phyloP scores from a whole-genome alignment of 1,140 invertebrate species.

The Vanessa atalanta region DNA sequence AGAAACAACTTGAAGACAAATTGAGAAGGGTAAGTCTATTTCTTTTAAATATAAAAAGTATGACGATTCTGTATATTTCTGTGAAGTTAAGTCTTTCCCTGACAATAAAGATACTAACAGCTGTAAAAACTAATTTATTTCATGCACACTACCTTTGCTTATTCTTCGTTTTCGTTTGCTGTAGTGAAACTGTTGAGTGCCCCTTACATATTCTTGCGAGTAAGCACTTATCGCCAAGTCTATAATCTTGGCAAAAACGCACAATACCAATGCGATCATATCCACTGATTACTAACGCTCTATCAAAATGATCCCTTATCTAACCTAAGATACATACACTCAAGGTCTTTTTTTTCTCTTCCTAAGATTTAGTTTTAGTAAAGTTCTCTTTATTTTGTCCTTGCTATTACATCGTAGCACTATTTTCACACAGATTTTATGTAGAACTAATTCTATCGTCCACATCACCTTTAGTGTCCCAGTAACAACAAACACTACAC shows the following conservation, averaged over 20 bases:
- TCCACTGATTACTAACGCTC: conserved; percentile 33
- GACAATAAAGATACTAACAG: neutral
- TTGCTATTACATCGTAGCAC: conserved; percentile 29
- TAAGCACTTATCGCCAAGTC: conserved; percentile 52
- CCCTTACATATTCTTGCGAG: conserved; percentile 28
- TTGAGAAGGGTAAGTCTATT: too few relatives aligned
- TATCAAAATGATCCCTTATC: conserved; percentile 34
- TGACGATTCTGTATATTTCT: neutral
- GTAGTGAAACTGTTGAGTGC: conserved; percentile 6
- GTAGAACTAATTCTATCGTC: conserved; percentile 29
- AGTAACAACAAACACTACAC: conserved; percentile 43
- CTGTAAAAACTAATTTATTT: neutral
- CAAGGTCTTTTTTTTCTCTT: conserved; percentile 55
- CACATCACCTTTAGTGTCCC: conserved; percentile 44
- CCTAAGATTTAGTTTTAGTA: conserved; percentile 52
- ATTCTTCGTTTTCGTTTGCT: conserved; percentile 42
- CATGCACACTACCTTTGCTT: conserved; percentile 38
- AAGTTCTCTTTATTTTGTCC: conserved; percentile 31
- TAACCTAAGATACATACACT: conserved; percentile 36
- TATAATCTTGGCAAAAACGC: conserved; percentile 59
- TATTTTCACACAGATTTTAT: conserved; percentile 32
- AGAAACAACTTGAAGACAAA: neutral
- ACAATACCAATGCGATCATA: conserved; percentile 68
- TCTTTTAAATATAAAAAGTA: neutral
- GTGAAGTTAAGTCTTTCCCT: neutral